Evolutionary conservation across 2,113 vertebrate species (phyloP).

Genomic region (Elephas maximus): DNA sequence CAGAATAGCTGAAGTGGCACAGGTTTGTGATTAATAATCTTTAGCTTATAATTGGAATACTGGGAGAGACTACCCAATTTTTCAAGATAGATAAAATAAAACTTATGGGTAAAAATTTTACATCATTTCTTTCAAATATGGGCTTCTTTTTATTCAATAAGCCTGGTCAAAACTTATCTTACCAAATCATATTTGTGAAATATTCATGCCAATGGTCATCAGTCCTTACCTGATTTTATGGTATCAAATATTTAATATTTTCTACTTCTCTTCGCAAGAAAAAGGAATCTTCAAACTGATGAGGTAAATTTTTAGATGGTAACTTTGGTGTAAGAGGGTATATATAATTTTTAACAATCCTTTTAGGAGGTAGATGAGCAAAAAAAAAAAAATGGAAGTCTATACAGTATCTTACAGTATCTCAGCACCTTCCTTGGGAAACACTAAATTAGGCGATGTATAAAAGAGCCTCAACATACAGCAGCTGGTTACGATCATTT

Average conservation of each 20-base stretch:
- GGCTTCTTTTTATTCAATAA: neutral
- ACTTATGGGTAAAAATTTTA: neutral
- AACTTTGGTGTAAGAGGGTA: neutral
- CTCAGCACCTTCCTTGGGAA: neutral
- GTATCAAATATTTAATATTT: neutral
- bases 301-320: neutral
- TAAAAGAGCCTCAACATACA: rapidly evolving
- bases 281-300: neutral
- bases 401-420: no score
- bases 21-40: neutral
- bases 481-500: neutral
- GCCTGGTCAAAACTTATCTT: neutral
- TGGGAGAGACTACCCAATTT: neutral
- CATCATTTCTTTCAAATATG: neutral
- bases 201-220: neutral
- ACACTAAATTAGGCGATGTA: neutral
- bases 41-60: neutral
- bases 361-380: neutral
- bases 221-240: neutral
- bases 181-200: neutral
- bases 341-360: neutral
- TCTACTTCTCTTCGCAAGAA: neutral
- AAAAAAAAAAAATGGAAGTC: no score
- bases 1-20: neutral
- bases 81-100: neutral